These are phyloP conservation scores for Acanthosoma haemorrhoidale DNA, from an alignment of 2,888 invertebrate genomes.

Conservation along the genomic window DNA sequence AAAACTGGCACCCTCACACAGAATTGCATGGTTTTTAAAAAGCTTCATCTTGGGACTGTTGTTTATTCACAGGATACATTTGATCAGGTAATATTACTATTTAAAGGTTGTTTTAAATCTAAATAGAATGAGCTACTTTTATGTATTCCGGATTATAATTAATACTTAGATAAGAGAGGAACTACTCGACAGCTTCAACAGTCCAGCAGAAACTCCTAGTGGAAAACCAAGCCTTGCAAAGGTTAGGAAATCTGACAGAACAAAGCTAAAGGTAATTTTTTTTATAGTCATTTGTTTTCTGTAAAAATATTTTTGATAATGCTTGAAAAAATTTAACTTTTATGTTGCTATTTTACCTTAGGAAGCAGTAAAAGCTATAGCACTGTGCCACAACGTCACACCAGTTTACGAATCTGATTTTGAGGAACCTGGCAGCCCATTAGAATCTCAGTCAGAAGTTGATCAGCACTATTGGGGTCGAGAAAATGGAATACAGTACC, in stretches of 20 bases:
- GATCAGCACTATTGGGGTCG: constrained; percentile 51
- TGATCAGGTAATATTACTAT: constrained; percentile 58
- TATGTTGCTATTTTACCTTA: constrained; percentile 46
- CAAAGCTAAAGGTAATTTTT: constrained; percentile 13
- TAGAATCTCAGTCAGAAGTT: constrained; percentile 52
- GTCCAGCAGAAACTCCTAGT: constrained; percentile 20
- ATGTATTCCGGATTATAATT: background rate
- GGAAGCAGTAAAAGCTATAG: constrained; percentile 88
- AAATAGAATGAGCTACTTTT: background rate
- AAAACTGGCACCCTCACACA: constrained; percentile 98
- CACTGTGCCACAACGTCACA: constrained; percentile 98
- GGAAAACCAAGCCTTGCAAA: constrained; percentile 8
- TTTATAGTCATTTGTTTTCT: background rate
- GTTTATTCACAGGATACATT: constrained; percentile 83
- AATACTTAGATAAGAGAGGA: constrained; percentile 16
- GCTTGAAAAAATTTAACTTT: background rate
- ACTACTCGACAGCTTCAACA: constrained; percentile 20
- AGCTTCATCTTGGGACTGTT: constrained; percentile 88
- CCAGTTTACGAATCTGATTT: constrained; percentile 65
- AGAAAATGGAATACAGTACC: constrained; percentile 50
- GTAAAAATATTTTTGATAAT: background rate
- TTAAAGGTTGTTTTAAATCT: background rate
- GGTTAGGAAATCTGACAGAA: constrained; percentile 22
- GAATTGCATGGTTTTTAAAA: constrained; percentile 97
- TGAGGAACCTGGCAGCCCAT: constrained; percentile 31